phyloP scores from a whole-genome alignment of 2,888 invertebrate species.

The Heterodera filipjevi region DNA sequence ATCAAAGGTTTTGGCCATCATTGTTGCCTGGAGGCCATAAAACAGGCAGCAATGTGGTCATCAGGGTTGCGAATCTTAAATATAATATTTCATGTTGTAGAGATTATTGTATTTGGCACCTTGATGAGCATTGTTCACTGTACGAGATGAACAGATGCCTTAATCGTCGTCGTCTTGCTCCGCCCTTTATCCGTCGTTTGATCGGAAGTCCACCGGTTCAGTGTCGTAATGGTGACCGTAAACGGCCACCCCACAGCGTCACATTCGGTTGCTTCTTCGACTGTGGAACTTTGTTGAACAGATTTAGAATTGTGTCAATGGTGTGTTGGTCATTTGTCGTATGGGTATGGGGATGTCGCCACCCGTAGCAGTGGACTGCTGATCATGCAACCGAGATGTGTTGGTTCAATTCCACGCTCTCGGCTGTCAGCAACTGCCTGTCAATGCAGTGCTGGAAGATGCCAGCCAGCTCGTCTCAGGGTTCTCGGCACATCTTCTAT shows the following conservation, averaged over 20 bases:
- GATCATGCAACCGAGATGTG: neutral
- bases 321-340: neutral
- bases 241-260: conserved; percentile 14
- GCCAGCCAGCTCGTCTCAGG: neutral
- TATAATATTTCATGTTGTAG: no score
- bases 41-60: neutral
- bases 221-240: neutral
- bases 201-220: neutral
- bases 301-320: conserved; percentile 8
- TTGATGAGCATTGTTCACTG: neutral
- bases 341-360: neutral
- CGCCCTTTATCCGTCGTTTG: neutral
- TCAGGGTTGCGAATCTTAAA: conserved; percentile 14
- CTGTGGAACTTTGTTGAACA: neutral
- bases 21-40: conserved; percentile 2
- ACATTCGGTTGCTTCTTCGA: neutral
- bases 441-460: conserved; percentile 4
- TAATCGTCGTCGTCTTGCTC: neutral
- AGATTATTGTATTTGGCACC: no score
- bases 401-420: neutral
- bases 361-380: neutral
- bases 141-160: neutral
- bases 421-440: neutral
- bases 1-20: neutral
- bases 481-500: neutral